These are phyloP conservation scores for Rhopalosiphum maidis DNA, from an alignment of 1,140 invertebrate species.

Conservation along the genomic window DNA sequence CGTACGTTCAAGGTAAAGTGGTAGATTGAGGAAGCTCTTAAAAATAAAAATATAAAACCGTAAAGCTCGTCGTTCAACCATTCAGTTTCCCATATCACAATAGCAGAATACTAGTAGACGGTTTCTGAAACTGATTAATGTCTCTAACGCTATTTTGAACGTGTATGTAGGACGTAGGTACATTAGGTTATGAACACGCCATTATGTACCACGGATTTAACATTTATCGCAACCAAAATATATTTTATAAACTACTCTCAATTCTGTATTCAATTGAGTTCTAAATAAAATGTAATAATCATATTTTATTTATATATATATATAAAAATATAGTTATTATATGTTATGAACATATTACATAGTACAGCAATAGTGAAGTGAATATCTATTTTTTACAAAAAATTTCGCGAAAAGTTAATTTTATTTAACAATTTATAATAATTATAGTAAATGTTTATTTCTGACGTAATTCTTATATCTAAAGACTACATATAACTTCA, in stretches of 20 bases:
- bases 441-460: not conserved
- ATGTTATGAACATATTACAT: not conserved
- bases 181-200: not conserved
- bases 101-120: not conserved
- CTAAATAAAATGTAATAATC: not conserved
- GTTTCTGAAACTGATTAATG: constrained; percentile 45
- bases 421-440: not conserved
- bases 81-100: not conserved
- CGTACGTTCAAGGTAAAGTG: not conserved
- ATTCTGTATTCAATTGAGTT: not conserved
- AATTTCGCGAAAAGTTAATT: not conserved
- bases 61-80: constrained; percentile 3
- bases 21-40: not conserved
- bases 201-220: not conserved
- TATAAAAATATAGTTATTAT: not conserved
- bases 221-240: not conserved
- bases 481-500: not conserved
- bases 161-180: not conserved
- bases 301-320: not conserved
- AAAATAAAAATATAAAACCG: not conserved
- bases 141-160: not conserved
- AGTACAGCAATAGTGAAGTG: not conserved
- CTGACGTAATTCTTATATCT: not conserved
- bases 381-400: not conserved
- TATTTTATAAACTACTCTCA: not conserved